Base-by-base conservation (phyloP, 1,140 invertebrate genomes). In the Pygmarrhopalites habei region DNA sequence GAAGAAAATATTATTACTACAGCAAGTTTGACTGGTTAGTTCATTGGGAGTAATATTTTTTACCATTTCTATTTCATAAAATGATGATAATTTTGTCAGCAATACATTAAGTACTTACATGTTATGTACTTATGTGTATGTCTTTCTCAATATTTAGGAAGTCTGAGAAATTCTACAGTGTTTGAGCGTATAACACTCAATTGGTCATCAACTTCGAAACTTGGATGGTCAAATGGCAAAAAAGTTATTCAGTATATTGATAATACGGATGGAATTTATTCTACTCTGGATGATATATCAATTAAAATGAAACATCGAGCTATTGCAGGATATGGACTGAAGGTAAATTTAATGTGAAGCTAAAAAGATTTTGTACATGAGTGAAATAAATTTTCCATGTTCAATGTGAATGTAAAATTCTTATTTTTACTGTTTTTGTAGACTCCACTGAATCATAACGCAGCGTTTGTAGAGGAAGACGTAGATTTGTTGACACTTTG, bases 131-230 rank as follows among this genome's bases (percentile, higher is more conserved):
- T n/a, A n/a, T n/a, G n/a, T n/a, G n/a, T 55, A 44, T 39, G 35
- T 39, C 43, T 44, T 43, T 43, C 25, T 52, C 58, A 28, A 70
- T 63, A 77, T 77, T 68, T 66, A 82, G 83, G 81, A 58, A 63
- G 73, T 1, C 74, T 90, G 1, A 79, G 77, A 2, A 89, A 91
- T 79, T 85, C 86, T 70, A 83, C 80, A 15, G 85, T 92, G 44
- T 85, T 83, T 70, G 89, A 92, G 76, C 80, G 89, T 72, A 89
- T 91, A 68, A 88, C 88, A 30, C 74, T 91, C 60, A 85, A 87
- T 75, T 89, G 86, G 85, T 85, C 85, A 4, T 80, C 85, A 14
- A 77, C 79, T 49, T 86, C 84, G 26, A 81, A 83, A 73, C 76
- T 90, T 30, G 81, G 83, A 28, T 89, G 88, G 87, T 86, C 86